phyloP scores from a whole-genome alignment of 1,140 invertebrate species.

The Metaphire vulgaris region DNA sequence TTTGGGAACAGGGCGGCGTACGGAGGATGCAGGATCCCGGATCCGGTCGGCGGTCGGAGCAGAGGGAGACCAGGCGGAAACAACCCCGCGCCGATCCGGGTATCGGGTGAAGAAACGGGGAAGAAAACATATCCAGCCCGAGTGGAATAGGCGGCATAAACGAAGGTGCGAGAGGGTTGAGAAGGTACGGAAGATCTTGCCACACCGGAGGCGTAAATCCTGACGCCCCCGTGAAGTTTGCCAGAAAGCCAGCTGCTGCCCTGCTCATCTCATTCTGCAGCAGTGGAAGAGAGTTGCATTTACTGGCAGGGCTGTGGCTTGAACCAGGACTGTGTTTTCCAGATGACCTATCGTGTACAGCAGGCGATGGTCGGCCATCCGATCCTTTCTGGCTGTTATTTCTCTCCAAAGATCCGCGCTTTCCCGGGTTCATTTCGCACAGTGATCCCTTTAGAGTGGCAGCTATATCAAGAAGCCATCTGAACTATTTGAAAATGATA shows the following conservation, averaged over 20 bases:
- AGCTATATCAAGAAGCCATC: too few relatives aligned
- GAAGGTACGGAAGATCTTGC: constrained; percentile 12
- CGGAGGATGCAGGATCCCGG: constrained; percentile 1
- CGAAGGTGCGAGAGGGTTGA: neutral
- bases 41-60: neutral
- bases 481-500: too few relatives aligned
- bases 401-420: neutral
- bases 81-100: neutral
- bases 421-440: neutral
- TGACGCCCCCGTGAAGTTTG: neutral
- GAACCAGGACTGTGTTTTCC: neutral
- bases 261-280: neutral
- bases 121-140: constrained; percentile 13
- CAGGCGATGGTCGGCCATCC: neutral
- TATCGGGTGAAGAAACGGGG: neutral
- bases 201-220: constrained; percentile 9
- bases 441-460: neutral
- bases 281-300: neutral
- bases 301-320: neutral
- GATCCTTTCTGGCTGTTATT: neutral
- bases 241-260: neutral
- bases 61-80: neutral
- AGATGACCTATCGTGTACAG: neutral
- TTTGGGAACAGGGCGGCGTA: constrained; percentile 9
- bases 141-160: neutral